phyloP scores from a whole-genome alignment of 92 coral and sea anemone species.

The Epizoanthus stellaris region DNA sequence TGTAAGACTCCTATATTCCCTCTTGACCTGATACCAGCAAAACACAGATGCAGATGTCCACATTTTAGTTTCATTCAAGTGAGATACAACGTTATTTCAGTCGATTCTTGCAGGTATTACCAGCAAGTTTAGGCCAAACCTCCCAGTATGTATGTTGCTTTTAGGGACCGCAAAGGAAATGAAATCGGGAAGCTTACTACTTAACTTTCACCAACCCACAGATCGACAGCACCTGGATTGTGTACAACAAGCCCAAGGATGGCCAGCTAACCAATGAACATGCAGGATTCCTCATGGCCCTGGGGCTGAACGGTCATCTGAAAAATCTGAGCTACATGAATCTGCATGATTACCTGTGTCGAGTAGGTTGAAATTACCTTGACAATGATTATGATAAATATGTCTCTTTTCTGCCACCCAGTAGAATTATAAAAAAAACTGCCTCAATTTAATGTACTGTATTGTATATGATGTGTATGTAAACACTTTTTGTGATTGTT shows the following conservation, averaged over 20 bases:
- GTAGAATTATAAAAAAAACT: no score
- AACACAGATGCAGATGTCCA: no score
- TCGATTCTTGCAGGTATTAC: not conserved
- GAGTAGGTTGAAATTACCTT: constrained; percentile 56
- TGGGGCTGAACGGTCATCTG: constrained; percentile 90
- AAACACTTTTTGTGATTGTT: no score
- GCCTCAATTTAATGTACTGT: no score
- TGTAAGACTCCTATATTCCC: no score
- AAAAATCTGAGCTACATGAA: constrained; percentile 85
- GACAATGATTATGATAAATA: no score
- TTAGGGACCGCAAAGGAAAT: no score
- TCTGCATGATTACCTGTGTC: constrained; percentile 87
- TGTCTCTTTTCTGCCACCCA: no score
- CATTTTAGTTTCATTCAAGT: no score
- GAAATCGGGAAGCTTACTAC: not conserved
- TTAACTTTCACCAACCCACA: constrained; percentile 8
- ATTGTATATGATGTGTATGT: no score
- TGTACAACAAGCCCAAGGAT: constrained; percentile 94
- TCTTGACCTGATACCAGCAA: no score
- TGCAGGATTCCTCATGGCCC: constrained; percentile 97
- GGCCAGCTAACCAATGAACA: constrained; percentile 94
- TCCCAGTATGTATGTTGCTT: not conserved
- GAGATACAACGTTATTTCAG: no score
- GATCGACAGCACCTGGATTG: constrained; percentile 99
- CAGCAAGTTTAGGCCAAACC: not conserved